Base-by-base conservation (phyloP, 1,140 invertebrate species). In the Drosophila gunungcola region DNA sequence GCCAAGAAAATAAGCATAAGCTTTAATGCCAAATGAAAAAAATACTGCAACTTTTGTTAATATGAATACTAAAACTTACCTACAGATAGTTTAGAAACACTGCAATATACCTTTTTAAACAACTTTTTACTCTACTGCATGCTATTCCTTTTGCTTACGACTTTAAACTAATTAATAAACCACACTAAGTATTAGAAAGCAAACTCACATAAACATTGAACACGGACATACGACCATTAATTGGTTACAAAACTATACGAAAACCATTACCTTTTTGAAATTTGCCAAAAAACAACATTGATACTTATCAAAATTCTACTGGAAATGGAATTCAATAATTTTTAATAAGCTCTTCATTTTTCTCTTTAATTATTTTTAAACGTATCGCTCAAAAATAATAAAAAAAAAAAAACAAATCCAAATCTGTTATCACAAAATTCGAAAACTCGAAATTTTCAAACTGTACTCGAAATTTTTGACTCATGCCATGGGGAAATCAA, bases 341-440 rank as follows among this genome's bases (percentile, higher is more conserved):
- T 89, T 89, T 89, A 89, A 89, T 89, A 89, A 65, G 65, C 80
- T 89, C 77, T 89, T 89, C 63, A 89, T 89, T 89, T 89, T 89
- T 89, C 84, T 89, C 84, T 89, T 89, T 89, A 89, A 89, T 89
- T 84, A 78, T 84, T 84, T 88, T 89, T 89, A 43, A 88, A 89
- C 84, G 84, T 89, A 89, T 89, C 85, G 84, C 84, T 89, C 88
- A 83, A 88, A 81, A 81, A 55, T 43, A 7, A 46, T 75, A 53
- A 62, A 43, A 48, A 65, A 51, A 56, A 51, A 72, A 65, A 64
- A 74, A 58, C 49, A 42, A 84, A 74, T 52, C 58, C 38, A 80
- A 64, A 80, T 79, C 68, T 73, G 43, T 55, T 60, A 80, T 72
- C 63, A 82, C 69, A 82, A 81, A 73, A 75, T 42, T 80, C 41